Conservation (phyloP, 2,113 vertebrate species). For the Crotalus tigris region DNA sequence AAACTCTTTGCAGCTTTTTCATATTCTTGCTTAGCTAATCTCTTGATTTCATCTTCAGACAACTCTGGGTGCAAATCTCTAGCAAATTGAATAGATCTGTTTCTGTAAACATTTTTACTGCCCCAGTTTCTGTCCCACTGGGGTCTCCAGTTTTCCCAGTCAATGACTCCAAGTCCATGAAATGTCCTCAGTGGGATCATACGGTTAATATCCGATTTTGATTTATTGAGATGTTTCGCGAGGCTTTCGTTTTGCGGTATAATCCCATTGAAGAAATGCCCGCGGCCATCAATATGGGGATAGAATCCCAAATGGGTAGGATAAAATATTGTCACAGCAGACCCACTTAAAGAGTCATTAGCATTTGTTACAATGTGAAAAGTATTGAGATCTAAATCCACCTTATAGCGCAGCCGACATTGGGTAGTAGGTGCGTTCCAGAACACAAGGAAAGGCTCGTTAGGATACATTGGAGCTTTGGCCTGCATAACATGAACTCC, state of each 20-base stretch:
- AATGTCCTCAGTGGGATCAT: slow-evolving; percentile 81
- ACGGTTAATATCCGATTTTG: slow-evolving; percentile 76
- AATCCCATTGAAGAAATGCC: slow-evolving; percentile 78
- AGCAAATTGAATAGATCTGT: slow-evolving; percentile 81
- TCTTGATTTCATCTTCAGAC: slow-evolving; percentile 78
- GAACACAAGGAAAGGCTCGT: slow-evolving; percentile 82
- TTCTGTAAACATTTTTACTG: slow-evolving; percentile 81
- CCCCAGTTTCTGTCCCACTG: slow-evolving; percentile 93
- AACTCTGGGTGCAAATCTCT: slow-evolving; percentile 78
- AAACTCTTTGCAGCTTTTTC: slow-evolving; percentile 80
- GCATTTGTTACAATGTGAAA: slow-evolving; percentile 86
- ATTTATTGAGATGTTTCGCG: slow-evolving; percentile 80
- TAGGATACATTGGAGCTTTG: slow-evolving; percentile 69
- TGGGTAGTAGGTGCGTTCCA: slow-evolving; percentile 86
- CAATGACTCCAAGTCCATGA: slow-evolving; percentile 83
- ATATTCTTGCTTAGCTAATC: slow-evolving; percentile 80
- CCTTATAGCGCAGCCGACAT: slow-evolving; percentile 80
- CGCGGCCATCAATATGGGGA: slow-evolving; percentile 77
- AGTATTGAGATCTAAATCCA: slow-evolving; percentile 82
- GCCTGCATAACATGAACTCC: slow-evolving; percentile 64
- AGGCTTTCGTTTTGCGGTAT: slow-evolving; percentile 87
- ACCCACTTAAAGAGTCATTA: slow-evolving; percentile 84
- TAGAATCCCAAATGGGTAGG: slow-evolving; percentile 86
- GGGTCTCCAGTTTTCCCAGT: slow-evolving; percentile 91
- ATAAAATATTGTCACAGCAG: slow-evolving; percentile 87